Conservation (phyloP, 1,140 invertebrate species). For the Gryon sp. region DNA sequence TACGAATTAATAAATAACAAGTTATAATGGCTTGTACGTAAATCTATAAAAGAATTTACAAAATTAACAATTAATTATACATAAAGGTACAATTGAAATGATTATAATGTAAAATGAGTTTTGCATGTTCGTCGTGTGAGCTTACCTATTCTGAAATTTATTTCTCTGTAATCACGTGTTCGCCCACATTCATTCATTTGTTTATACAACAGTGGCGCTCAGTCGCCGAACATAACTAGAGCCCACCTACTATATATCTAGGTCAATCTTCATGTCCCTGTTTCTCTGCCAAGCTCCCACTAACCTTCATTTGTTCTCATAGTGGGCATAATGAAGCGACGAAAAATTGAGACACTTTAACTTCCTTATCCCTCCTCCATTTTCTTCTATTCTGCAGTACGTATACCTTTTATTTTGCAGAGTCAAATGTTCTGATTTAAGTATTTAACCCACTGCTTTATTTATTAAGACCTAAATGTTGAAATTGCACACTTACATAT, state of each 20-base stretch:
- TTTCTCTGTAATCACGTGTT: slow-evolving; percentile 68
- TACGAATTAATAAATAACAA: too few relatives aligned
- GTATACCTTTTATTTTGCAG: too few relatives aligned
- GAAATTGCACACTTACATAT: too few relatives aligned
- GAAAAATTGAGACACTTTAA: slow-evolving; percentile 51
- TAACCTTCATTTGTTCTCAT: not conserved
- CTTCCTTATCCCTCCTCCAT: not conserved
- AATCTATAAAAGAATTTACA: too few relatives aligned
- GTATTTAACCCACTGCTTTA: too few relatives aligned
- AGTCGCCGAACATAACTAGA: slow-evolving; percentile 48
- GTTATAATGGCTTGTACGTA: too few relatives aligned
- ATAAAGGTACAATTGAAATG: too few relatives aligned
- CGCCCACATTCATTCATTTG: slow-evolving; percentile 76
- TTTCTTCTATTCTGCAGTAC: slow-evolving; percentile 37
- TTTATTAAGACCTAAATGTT: too few relatives aligned
- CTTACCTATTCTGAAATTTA: slow-evolving; percentile 6
- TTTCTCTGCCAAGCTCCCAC: not conserved
- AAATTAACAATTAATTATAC: too few relatives aligned
- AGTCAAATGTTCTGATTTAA: too few relatives aligned
- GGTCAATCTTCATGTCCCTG: slow-evolving; percentile 40
- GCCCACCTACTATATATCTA: slow-evolving; percentile 66
- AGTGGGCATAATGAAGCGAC: slow-evolving; percentile 43
- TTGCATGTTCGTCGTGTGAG: slow-evolving; percentile 5
- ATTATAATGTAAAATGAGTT: not conserved
- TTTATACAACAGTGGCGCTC: slow-evolving; percentile 70